Evolutionary conservation across 2,888 invertebrate species (phyloP).

Genomic region (Opisthograptis luteolata): DNA sequence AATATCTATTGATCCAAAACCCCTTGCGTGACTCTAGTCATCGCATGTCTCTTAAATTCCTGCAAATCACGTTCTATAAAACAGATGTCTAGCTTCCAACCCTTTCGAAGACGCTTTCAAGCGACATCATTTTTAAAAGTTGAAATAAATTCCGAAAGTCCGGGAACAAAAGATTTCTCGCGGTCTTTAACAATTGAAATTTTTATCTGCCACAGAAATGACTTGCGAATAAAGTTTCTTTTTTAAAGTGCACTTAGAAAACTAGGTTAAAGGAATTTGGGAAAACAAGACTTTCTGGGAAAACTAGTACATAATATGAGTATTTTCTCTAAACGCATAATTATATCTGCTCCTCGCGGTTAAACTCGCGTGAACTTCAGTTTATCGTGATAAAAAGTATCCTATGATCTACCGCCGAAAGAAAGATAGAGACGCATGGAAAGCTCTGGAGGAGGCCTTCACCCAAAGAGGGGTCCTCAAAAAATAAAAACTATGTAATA

Average conservation of each 20-base stretch:
- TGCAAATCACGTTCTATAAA: conserved; percentile 5
- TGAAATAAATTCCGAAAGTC: conserved; percentile 29
- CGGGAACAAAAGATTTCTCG: conserved; percentile 26
- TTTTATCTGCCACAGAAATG: conserved; percentile 27
- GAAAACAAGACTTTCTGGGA: not conserved
- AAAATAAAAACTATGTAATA: too few relatives aligned
- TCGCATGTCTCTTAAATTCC: not conserved
- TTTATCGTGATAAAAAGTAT: too few relatives aligned
- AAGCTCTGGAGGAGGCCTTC: too few relatives aligned
- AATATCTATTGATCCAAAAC: not conserved
- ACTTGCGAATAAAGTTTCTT: conserved; percentile 7
- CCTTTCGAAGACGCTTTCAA: conserved; percentile 8
- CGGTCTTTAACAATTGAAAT: conserved; percentile 27
- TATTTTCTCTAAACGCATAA: too few relatives aligned
- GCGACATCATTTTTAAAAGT: conserved; percentile 21
- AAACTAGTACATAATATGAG: too few relatives aligned
- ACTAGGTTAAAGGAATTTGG: conserved; percentile 6
- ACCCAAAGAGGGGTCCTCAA: too few relatives aligned
- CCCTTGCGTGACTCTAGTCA: conserved; percentile 9
- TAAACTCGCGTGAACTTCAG: too few relatives aligned
- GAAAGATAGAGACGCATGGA: too few relatives aligned
- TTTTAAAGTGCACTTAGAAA: conserved; percentile 2
- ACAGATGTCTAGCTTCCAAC: not conserved
- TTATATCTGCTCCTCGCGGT: too few relatives aligned
- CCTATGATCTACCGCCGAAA: too few relatives aligned